Evolutionary conservation across 2,113 vertebrate species (phyloP).

Genomic region (Rhinogobius similis): DNA sequence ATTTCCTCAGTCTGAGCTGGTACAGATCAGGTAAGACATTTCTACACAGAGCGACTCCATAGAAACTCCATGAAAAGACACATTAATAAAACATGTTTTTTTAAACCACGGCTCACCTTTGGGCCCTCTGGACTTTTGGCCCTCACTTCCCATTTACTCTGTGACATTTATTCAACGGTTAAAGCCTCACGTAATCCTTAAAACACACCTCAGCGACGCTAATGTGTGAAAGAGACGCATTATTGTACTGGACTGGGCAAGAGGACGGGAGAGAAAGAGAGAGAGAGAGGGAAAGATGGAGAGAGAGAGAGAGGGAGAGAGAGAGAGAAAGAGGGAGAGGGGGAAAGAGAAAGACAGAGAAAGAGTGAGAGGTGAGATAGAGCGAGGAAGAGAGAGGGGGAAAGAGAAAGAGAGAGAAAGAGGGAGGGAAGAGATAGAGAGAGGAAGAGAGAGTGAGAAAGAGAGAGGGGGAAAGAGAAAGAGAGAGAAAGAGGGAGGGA

Average conservation of each 20-base stretch:
- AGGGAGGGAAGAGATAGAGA: not conserved
- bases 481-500: no score
- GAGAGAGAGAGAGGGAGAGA: no score
- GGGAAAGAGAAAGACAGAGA: not conserved
- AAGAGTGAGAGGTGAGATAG: not conserved
- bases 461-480: no score
- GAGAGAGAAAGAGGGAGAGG: no score
- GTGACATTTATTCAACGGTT: not conserved
- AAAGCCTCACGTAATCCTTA: not conserved
- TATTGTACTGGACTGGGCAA: slow-evolving; percentile 14
- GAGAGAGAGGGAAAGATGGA: no score
- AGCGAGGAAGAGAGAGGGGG: not conserved
- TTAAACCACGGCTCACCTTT: not conserved
- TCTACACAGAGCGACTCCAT: no score
- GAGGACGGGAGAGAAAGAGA: not conserved
- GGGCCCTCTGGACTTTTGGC: not conserved
- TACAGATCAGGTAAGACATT: no score
- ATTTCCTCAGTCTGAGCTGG: no score
- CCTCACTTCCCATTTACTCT: not conserved
- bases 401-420: not conserved
- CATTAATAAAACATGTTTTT: no score
- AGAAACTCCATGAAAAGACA: no score
- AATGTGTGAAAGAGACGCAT: not conserved
- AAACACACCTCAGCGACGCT: not conserved
- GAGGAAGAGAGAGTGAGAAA: not conserved